Base-by-base conservation (phyloP, 2,797 vertebrate genomes). In the Rhinella marina region DNA sequence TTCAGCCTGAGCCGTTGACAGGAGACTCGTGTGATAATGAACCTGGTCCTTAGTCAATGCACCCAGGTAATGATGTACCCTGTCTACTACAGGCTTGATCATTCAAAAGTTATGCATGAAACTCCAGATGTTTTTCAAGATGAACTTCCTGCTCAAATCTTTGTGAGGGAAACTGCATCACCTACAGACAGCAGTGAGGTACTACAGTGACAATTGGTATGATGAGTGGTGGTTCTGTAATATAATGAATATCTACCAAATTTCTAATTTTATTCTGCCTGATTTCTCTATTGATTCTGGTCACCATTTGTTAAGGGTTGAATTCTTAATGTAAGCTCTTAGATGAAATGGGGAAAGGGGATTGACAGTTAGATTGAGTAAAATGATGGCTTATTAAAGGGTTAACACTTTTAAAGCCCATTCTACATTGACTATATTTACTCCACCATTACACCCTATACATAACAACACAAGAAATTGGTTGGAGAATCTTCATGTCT, bases 31-130 rank as follows among this genome's bases (percentile, higher is more conserved):
- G 75, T 32, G 25, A 62, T 10, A 62, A 32, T 14, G 12, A 41
- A 14, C 64, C 2, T 29, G 14, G 41, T 23, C 25, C 80, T 64
- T 19, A 7, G 21, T 14, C 11, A 14, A 32, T 32, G 52, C 50
- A 14, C 14, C 12, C 10, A 17, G 52, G 7, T 29, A 50, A n/a
- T 32, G 70, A 17, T 17, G 14, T 21, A 23, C 70, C 32, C 12
- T 73, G 19, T 17, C 66, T 27, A 70, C 27, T 32, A 7, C 13
- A 14, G 14, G 21, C 48, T 41, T 52, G 7, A n/a, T 72, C 66
- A 83, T 72, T 21, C 16, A 57, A 32, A 41, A 29, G 81, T 52
- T 57, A 83, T 83, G 81, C 14, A 72, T 21, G 21, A 32, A 54
- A 23, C 50, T 32, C 27, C 6, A 41, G 25, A 72, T 27, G 2